Conservation (phyloP, 2,797 vertebrate species). For the Sternotherus odoratus region DNA sequence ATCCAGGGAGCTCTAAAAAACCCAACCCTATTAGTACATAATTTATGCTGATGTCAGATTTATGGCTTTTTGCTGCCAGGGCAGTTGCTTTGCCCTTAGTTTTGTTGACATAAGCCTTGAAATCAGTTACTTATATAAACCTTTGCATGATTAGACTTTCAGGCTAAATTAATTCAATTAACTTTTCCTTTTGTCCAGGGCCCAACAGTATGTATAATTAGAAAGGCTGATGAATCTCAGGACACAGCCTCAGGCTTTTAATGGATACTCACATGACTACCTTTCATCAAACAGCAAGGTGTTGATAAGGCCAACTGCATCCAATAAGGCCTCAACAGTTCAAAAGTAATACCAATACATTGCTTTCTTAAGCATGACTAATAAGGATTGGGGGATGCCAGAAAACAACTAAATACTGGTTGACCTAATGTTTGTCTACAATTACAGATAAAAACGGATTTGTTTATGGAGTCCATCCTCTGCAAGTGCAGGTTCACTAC, state of each 20-base stretch:
- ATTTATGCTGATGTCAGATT: rapidly evolving
- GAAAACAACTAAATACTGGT: rapidly evolving
- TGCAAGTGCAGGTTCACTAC: neutral
- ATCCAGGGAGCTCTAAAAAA: neutral
- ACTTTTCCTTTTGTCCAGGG: neutral
- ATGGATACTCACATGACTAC: rapidly evolving
- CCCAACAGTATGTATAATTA: neutral
- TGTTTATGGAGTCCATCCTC: neutral
- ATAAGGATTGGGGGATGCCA: neutral
- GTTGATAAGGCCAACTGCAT: rapidly evolving
- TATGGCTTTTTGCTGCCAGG: rapidly evolving
- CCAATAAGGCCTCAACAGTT: rapidly evolving
- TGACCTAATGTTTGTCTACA: neutral
- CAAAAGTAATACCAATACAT: neutral
- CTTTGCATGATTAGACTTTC: neutral
- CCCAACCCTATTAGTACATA: no score
- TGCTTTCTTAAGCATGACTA: neutral
- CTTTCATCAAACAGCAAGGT: rapidly evolving
- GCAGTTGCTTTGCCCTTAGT: neutral
- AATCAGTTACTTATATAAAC: neutral
- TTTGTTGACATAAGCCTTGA: rapidly evolving
- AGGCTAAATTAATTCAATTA: neutral
- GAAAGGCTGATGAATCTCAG: neutral
- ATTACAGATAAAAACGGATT: neutral
- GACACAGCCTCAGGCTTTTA: rapidly evolving